phyloP scores from a whole-genome alignment of 1,140 invertebrate genomes.

The Druon quercuslanigerum region DNA sequence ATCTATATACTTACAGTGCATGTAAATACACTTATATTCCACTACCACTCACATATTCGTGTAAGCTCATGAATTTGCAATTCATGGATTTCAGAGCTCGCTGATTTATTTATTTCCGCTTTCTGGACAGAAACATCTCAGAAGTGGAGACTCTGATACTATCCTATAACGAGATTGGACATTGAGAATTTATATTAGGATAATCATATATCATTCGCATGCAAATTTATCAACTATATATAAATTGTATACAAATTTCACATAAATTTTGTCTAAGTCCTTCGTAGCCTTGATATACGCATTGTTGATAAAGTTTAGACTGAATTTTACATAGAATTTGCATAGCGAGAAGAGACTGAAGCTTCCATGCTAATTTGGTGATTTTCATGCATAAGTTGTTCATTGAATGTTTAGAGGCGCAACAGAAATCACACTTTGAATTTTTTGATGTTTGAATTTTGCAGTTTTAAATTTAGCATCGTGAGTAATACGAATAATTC shows the following conservation, averaged over 20 bases:
- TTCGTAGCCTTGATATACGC: conserved; percentile 14
- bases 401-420: too few relatives aligned
- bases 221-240: conserved; percentile 30
- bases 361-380: background rate
- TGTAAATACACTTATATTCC: background rate
- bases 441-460: background rate
- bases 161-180: conserved; percentile 25
- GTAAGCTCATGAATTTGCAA: conserved; percentile 6
- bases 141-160: conserved; percentile 3
- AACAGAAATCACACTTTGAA: background rate
- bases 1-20: background rate
- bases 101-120: conserved; percentile 30
- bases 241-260: conserved; percentile 27
- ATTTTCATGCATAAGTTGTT: too few relatives aligned
- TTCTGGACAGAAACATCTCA: conserved; percentile 30
- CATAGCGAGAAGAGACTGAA: too few relatives aligned
- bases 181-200: conserved; percentile 32
- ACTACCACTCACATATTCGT: background rate
- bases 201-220: conserved; percentile 28
- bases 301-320: conserved; percentile 29
- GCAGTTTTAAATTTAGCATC: background rate
- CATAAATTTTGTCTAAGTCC: conserved; percentile 23
- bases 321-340: conserved; percentile 15
- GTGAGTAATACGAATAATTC: background rate
- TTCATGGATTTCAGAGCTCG: conserved; percentile 25